Evolutionary conservation across 2,888 invertebrate genomes (phyloP), one percentile per base, ranked within the genome.

Genomic region (Bembecia ichneumoniformis): DNA sequence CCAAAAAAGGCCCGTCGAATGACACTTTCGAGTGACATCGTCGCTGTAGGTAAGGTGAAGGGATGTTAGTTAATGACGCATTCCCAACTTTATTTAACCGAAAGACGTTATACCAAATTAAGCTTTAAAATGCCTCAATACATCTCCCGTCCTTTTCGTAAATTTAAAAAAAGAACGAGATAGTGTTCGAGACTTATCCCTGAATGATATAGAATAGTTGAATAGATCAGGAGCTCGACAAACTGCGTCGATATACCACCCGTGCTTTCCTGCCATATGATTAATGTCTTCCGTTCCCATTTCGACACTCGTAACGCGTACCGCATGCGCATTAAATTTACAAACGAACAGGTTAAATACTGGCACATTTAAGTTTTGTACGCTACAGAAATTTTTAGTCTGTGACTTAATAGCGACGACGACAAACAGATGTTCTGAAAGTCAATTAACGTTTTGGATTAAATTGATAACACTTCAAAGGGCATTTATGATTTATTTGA

Each of bases 41-140:
- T 65, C 67, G 86, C 80, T 79, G 86, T 86, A 86, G 86, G 86
- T 84, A 78, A 75, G 71, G 73, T 74, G 70, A 74, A 73, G 74
- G 74, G 77, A 40, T 73, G 70, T 66, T 57, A 56, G 68, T 70
- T 83, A 83, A 83, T 83, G 82, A 78, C 71, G 70, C 71, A 74
- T 80, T 77, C 74, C 68, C 67, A 59, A 65, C 72, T 69, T 74
- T 67, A 74, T 72, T 72, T 64, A 59, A 49, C 43, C 16, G 43
- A 47, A 44, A 48, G 14, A 40, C 4, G 15, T 14, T 47, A 35
- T 35, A 47, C 47, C 15, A 28, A 17, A 17, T 45, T 45, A 45
- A 17, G 45, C 15, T 15, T 45, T 45, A 16, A 45, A 14, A 45
- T 11, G 17, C 7, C 10, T 45, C 13, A 40, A n/a, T 13, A 40